Evolutionary conservation across 2,113 vertebrate species (phyloP), one percentile per base, ranked within the genome.

Genomic region (Rhinopomastus cyanomelas): DNA sequence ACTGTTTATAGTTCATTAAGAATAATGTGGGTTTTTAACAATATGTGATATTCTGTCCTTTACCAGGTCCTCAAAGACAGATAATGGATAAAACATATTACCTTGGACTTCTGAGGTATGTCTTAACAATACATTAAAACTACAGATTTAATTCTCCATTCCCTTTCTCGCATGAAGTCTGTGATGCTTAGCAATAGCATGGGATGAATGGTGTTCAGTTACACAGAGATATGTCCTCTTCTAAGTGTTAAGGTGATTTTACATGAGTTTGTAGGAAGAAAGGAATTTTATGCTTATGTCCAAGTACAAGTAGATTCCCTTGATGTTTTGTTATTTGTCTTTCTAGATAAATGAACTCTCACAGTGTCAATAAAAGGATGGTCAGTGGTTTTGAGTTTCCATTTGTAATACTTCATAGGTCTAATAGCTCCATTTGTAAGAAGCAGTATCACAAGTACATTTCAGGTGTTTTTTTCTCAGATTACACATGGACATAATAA

Each of bases 11-110:
- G 25, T 27, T 53, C 19, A 88, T 89, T 42, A 87, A 36, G 75
- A 89, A 77, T 44, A 25, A 15, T 3, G 52, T n/a, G 19, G 49
- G 39, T 82, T 56, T 80, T 10, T 92, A 81, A 76, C 12, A 62
- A 80, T 76, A 37, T 79, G 11, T 34, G 8, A 5, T 62, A 10
- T 88, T 67, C 3, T 49, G n/a, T 95, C 49, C 34, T 95, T 78
- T 94, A 73, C 87, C 92, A 99, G 99, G 99, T 92, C 98, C 99
- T 44, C 99, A 99, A 94, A 98, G 99, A 73, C 99, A 99, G 96
- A 98, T 99, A 95, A 97, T 99, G 97, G 99, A 99, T 96, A 99
- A 99, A 95, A 99, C 99, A 7, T 99, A 99, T 78, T 99, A 98
- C 93, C 97, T 99, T 82, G 99, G 99, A 23, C 90, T 99, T 39